Percentiles rank a stretch among this genome's conserved stretches.
Conservation (phyloP, 2,797 vertebrate genomes). For the Distichodus sexfasciatus region DNA sequence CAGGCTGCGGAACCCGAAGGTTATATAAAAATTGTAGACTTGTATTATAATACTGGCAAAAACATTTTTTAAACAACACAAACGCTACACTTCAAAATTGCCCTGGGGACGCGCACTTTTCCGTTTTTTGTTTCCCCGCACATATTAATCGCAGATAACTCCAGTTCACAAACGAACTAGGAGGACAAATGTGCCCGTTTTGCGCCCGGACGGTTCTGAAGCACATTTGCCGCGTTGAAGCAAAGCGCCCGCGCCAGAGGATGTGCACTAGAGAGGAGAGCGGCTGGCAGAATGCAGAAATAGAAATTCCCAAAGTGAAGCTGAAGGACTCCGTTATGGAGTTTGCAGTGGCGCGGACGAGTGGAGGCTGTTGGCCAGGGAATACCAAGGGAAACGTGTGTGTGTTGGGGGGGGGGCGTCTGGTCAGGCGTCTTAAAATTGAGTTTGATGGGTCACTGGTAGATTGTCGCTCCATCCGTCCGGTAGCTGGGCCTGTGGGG, state of each 20-base stretch:
- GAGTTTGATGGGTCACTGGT: neutral
- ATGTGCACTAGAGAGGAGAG: neutral
- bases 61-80: too few species aligned
- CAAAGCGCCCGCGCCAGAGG: neutral
- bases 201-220: constrained; percentile 10
- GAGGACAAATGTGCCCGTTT: neutral
- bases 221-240: neutral
- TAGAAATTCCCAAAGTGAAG: neutral
- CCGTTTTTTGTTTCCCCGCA: neutral
- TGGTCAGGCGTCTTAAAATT: neutral
- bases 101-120: neutral
- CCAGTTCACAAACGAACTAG: neutral
- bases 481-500: constrained; percentile 44
- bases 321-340: neutral
- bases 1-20: too few species aligned
- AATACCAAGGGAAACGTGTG: neutral
- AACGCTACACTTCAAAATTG: neutral
- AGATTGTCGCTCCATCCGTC: neutral
- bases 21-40: too few species aligned
- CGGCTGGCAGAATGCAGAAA: constrained; percentile 4
- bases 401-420: too few species aligned
- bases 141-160: neutral
- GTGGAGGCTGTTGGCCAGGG: neutral
- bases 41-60: too few species aligned
- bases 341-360: neutral